Base-by-base conservation (phyloP, 2,888 invertebrate species). In the Escarpia spicata region DNA sequence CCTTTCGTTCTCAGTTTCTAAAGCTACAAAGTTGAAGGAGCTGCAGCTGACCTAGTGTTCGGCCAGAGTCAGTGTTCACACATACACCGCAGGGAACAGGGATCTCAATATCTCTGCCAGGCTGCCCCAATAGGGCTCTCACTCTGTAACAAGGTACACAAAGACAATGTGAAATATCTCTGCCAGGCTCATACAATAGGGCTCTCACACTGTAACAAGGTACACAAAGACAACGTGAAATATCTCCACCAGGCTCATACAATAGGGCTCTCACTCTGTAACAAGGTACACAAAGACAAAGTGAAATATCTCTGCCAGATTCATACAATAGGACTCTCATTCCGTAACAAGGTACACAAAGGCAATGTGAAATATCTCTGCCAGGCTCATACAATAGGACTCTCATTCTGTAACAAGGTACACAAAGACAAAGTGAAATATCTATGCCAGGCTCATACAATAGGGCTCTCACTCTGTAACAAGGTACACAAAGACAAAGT, bases 61-160 rank as follows among this genome's bases (percentile, higher is more conserved):
- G 93, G 12, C 98, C 98, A 94, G 97, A 97, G 93, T 98, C 98
- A 94, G 97, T 97, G 93, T 97, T 97, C 3, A 98, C 97, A 43
- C 98, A 97, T 0, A 99, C 97, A 0, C 99, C 99, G 2, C 98
- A 96, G 0, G 99, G 99, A 6, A 98, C 98, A 93, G 97, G 97
- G 91, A 99, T 97, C 94, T 97, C 97, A 1, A 97, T 95, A 96
- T 98, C 98, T 89, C 97, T 95, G 0, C 99, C 99, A 6, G 97
- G 97, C 93, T 97, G 96, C 0, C 99, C 99, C 6, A 95, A 93
- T 43, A 96, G 92, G 43, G 94, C 92, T 75, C 94, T 94, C 92
- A 94, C 94, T 90, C 96, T 96, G 93, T 52, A 94, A 92, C 15
- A 9, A 52, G 19, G 19, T 75, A 26, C 75, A 60, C 60, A 60